Percentiles rank a stretch among this genome's conserved stretches.
These are phyloP conservation scores for Syrphus vitripennis DNA, from an alignment of 2,888 invertebrate genomes.

Conservation along the genomic window DNA sequence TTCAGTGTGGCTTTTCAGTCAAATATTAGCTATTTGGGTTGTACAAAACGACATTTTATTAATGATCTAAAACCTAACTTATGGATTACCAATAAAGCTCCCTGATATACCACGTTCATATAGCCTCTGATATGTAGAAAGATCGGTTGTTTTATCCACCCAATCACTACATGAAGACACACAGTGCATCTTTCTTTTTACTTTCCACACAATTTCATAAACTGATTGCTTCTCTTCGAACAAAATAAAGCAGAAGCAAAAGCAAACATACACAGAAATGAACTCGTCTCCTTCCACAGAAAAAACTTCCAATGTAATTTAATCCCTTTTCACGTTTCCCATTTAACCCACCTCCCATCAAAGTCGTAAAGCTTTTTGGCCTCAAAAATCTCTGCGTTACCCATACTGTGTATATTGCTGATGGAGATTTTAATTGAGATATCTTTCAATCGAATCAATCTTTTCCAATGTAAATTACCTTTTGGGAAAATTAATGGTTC, in stretches of 20 bases:
- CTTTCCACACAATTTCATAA: neutral
- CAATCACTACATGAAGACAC: neutral
- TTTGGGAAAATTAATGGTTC: constrained; percentile 31
- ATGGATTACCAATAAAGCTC: no score
- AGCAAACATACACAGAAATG: neutral
- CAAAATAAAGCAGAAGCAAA: neutral
- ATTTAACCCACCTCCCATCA: neutral
- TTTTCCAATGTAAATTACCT: constrained; percentile 52
- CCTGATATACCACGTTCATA: no score
- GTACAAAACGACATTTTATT: no score
- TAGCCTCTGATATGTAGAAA: no score
- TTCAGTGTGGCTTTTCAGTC: no score
- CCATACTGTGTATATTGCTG: no score
- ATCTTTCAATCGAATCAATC: constrained; percentile 48
- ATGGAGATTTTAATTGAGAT: constrained; percentile 29
- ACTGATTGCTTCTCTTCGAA: neutral
- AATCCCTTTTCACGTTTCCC: neutral
- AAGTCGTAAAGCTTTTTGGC: neutral
- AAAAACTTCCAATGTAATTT: neutral
- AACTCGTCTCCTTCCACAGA: neutral
- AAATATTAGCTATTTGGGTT: no score
- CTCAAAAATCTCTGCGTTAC: neutral
- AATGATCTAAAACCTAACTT: no score
- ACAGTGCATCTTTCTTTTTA: neutral
- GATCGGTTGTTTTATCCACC: no score